Percentiles rank a stretch among this genome's conserved stretches.
These are phyloP conservation scores for Spisula subtruncata DNA, from an alignment of 2,888 invertebrate species.

Conservation along the genomic window DNA sequence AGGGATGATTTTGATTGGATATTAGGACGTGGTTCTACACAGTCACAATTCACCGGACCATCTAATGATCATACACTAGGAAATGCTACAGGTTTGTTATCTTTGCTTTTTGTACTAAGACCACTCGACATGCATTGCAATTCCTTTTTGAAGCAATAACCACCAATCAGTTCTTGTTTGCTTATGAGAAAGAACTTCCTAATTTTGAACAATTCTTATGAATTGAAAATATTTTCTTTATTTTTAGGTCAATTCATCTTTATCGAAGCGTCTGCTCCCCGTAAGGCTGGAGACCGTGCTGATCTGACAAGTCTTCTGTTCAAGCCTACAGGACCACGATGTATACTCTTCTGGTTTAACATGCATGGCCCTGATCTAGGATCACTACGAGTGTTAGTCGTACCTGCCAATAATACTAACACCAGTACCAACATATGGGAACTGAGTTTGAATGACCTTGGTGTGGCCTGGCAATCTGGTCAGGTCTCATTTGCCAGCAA, in stretches of 20 bases:
- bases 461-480: slow-evolving; percentile 77
- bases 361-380: slow-evolving; percentile 82
- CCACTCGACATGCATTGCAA: too few species aligned
- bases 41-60: slow-evolving; percentile 76
- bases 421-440: slow-evolving; percentile 77
- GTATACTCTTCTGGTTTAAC: slow-evolving; percentile 84
- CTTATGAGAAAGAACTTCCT: too few species aligned
- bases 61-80: slow-evolving; percentile 75
- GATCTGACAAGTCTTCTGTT: slow-evolving; percentile 73
- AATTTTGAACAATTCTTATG: too few species aligned
- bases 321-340: slow-evolving; percentile 74
- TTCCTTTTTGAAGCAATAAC: too few species aligned
- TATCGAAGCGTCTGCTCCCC: slow-evolving; percentile 90
- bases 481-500: slow-evolving; percentile 73
- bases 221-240: neutral
- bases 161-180: too few species aligned
- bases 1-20: slow-evolving; percentile 85
- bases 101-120: neutral
- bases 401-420: slow-evolving; percentile 67
- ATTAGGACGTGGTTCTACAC: slow-evolving; percentile 76
- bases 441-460: slow-evolving; percentile 73
- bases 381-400: slow-evolving; percentile 74
- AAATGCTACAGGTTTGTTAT: slow-evolving; percentile 64
- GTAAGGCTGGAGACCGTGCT: slow-evolving; percentile 88
- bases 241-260: slow-evolving; percentile 88